Percentiles rank a stretch among this genome's conserved stretches.
These are phyloP conservation scores for Scyliorhinus canicula DNA, from an alignment of 2,797 vertebrate species.

Conservation along the genomic window DNA sequence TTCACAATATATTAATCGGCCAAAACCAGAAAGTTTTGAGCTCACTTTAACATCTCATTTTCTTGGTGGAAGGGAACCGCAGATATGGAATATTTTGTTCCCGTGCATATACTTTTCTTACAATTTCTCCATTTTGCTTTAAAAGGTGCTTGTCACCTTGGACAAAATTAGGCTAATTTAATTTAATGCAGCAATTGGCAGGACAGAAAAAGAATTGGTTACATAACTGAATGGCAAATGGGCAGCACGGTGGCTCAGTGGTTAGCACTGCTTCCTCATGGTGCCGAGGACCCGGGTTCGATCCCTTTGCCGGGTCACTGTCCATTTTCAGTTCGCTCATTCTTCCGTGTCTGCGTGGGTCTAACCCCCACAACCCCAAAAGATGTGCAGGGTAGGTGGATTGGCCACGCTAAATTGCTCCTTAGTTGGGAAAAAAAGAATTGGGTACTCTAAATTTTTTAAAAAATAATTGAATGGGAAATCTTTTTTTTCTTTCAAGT, in stretches of 20 bases:
- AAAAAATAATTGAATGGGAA: conserved; percentile 3
- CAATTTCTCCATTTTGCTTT: not conserved
- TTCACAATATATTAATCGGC: not conserved
- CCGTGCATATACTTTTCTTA: not conserved
- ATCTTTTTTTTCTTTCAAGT: not conserved
- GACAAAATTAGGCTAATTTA: not conserved
- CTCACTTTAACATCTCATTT: not conserved
- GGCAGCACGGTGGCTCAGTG: too few species aligned
- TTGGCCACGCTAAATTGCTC: too few species aligned
- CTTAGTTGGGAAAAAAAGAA: too few species aligned
- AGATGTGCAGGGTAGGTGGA: too few species aligned
- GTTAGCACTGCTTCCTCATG: too few species aligned
- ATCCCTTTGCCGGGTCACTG: too few species aligned
- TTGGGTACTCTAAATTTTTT: too few species aligned
- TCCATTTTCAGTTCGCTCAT: too few species aligned
- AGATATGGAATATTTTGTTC: not conserved
- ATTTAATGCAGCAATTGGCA: not conserved
- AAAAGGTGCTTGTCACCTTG: not conserved
- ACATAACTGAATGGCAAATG: not conserved
- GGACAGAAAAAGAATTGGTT: not conserved
- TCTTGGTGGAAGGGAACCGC: not conserved
- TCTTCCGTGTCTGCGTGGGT: too few species aligned
- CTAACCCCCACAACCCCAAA: too few species aligned
- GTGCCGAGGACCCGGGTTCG: too few species aligned
- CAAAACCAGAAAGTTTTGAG: not conserved